A percentile compares a stretch with the other conserved stretches of the same genome.
Conservation (phyloP, 2,888 invertebrate genomes). For the Drosophila yooni region DNA sequence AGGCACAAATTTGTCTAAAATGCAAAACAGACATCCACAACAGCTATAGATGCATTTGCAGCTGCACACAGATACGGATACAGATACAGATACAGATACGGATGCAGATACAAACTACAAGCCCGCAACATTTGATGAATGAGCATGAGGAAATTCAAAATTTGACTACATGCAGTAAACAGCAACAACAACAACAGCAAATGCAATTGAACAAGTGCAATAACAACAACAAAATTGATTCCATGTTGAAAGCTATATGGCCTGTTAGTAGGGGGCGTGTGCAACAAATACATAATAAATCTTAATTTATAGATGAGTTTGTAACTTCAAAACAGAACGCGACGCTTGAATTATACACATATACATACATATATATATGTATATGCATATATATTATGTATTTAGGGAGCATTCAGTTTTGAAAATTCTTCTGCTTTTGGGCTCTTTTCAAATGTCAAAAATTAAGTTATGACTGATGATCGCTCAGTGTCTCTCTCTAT, state of each 20-base stretch:
- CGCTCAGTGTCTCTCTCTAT: slow-evolving; percentile 13
- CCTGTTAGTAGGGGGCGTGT: neutral
- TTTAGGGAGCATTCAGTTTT: slow-evolving; percentile 31
- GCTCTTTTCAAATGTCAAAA: slow-evolving; percentile 66
- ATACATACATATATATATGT: neutral
- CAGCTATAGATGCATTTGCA: neutral
- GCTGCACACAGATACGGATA: slow-evolving; percentile 6
- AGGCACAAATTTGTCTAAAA: slow-evolving; percentile 68
- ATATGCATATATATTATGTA: slow-evolving; percentile 6
- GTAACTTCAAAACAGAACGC: slow-evolving; percentile 64
- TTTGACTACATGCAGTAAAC: slow-evolving; percentile 42
- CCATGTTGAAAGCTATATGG: slow-evolving; percentile 41
- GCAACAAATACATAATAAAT: slow-evolving; percentile 62
- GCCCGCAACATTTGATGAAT: slow-evolving; percentile 48
- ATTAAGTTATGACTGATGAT: slow-evolving; percentile 74
- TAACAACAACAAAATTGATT: slow-evolving; percentile 19
- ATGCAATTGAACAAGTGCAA: slow-evolving; percentile 63
- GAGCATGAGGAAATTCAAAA: slow-evolving; percentile 44
- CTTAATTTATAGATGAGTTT: slow-evolving; percentile 70
- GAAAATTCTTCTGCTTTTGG: slow-evolving; percentile 27
- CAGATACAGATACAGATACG: slow-evolving; percentile 8
- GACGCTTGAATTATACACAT: slow-evolving; percentile 7
- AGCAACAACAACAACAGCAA: slow-evolving; percentile 40
- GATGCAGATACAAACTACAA: slow-evolving; percentile 20
- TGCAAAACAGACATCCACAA: slow-evolving; percentile 41